Evolutionary conservation across 2,113 vertebrate species (phyloP), one percentile per base, ranked within the genome.

Genomic region (Calypte anna): DNA sequence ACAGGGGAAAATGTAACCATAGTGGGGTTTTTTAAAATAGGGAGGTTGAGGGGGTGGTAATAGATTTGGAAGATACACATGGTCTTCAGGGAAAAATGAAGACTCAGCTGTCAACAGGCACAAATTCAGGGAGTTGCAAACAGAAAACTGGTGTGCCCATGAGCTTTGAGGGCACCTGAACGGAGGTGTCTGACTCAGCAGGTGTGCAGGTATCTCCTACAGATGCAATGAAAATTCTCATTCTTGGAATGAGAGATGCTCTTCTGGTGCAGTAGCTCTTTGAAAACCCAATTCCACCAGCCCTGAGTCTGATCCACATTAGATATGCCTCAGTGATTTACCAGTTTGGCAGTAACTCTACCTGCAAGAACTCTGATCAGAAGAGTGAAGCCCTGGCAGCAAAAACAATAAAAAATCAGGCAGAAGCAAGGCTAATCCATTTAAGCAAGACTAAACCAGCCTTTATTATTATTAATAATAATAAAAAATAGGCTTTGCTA

Each of bases 401-500:
- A 95, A 90, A 96, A 97, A 97, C 91, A 96, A 97, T 92, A 88
- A 84, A 92, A 91, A 96, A 86, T 59, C 90, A 95, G 50, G 86
- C 86, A 93, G 88, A 33, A 96, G 94, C 70, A 96, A 84, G 91
- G 90, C 94, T 97, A 96, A 96, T 96, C 94, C 93, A 93, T 91
- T 96, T 96, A 93, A 81, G 86, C 1, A 20, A 96, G 69, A 95
- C 90, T 96, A 90, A 92, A 97, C 7, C 70, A 91, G 88, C 44
- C 82, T 96, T 96, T 96, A 90, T 91, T 94, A 50, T 51, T 94
- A 50, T 14, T 95, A 94, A 38, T 84, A 93, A 89, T 88, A 82
- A 94, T 81, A 82, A 95, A 84, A 96, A 90, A 87, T 73, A 95
- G 91, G 86, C 91, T 97, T 95, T 94, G 94, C 74, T 95, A 91